Conservation (phyloP, 2,888 invertebrate species). For the Orthonychiurus folsomi region DNA sequence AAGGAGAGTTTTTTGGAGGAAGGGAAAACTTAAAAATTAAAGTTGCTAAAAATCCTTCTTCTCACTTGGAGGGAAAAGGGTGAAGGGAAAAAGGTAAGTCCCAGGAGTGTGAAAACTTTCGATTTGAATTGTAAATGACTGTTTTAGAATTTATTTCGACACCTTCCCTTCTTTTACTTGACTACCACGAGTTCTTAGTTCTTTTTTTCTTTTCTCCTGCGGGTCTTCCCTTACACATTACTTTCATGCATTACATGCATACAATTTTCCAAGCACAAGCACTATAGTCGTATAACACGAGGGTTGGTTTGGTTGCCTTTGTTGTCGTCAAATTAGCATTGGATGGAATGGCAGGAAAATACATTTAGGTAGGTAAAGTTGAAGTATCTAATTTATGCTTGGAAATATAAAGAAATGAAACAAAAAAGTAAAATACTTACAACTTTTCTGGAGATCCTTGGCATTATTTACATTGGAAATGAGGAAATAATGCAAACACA, state of each 20-base stretch:
- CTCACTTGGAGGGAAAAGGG: slow-evolving; percentile 11
- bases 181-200: slow-evolving; percentile 18
- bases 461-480: not conserved
- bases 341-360: not conserved
- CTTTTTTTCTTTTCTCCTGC: slow-evolving; percentile 8
- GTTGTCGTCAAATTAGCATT: not conserved
- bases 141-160: slow-evolving; percentile 29
- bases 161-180: slow-evolving; percentile 23
- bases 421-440: not conserved
- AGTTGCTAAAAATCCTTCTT: slow-evolving; percentile 23
- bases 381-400: too few relatives aligned
- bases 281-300: too few relatives aligned
- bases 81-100: slow-evolving; percentile 22
- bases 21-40: slow-evolving; percentile 31
- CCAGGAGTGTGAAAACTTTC: slow-evolving; percentile 28
- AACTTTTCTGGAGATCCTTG: not conserved
- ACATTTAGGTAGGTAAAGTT: too few relatives aligned
- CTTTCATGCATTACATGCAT: not conserved
- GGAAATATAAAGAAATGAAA: not conserved
- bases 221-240: not conserved
- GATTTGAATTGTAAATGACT: slow-evolving; percentile 34
- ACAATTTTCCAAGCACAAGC: too few relatives aligned
- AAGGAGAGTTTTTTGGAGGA: too few relatives aligned
- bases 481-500: not conserved
- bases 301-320: too few relatives aligned